Conservation (phyloP, 2,113 vertebrate species). For the Peromyscus leucopus region DNA sequence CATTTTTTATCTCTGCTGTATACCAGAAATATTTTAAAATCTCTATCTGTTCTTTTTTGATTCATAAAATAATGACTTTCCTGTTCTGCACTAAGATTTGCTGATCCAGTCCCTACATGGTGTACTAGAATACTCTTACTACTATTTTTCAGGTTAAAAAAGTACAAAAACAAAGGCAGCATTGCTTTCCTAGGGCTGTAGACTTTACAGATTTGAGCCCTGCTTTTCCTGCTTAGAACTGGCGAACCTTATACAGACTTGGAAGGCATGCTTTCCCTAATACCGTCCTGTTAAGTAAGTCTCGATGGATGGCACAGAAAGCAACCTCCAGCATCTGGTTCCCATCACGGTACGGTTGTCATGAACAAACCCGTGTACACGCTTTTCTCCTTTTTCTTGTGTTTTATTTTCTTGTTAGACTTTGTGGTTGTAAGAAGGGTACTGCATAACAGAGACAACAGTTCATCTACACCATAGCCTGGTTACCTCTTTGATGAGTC, state of each 20-base stretch:
- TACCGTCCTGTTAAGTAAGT: not conserved
- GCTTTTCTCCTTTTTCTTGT: not conserved
- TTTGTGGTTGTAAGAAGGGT: slow-evolving; percentile 36
- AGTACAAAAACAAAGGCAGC: not conserved
- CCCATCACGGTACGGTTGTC: not conserved
- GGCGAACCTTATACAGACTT: not conserved
- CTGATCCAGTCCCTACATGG: not conserved
- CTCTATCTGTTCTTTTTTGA: not conserved
- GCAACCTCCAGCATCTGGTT: not conserved
- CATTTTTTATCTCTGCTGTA: not conserved
- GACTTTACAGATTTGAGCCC: not conserved
- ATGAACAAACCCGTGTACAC: rapidly evolving
- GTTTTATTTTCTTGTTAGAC: slow-evolving; percentile 16
- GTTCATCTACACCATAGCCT: slow-evolving; percentile 3
- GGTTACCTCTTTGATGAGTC: slow-evolving; percentile 45
- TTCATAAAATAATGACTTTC: not conserved
- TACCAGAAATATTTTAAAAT: not conserved
- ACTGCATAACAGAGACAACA: slow-evolving; percentile 42
- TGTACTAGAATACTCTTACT: not conserved
- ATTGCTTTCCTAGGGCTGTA: not conserved
- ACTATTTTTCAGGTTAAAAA: not conserved
- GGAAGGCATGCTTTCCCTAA: not conserved
- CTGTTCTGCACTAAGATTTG: not conserved
- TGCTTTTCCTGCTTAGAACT: slow-evolving; percentile 22
- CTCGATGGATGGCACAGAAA: not conserved